Conservation (phyloP, 2,797 vertebrate species). For the Pipistrellus nathusii region DNA sequence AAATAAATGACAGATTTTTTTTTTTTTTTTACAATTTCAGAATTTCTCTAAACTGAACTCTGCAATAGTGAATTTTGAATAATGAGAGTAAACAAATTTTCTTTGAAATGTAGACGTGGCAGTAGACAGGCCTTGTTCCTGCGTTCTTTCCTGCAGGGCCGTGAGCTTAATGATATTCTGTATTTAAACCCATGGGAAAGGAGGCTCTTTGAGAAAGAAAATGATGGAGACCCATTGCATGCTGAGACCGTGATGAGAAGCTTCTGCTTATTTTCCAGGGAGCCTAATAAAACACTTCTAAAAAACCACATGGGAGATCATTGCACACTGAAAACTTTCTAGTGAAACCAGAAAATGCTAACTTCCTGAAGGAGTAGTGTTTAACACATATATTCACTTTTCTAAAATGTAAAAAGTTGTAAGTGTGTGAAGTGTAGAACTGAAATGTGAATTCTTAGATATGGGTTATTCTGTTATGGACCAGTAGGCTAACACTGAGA, state of each 20-base stretch:
- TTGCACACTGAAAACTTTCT: neutral
- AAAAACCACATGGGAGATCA: neutral
- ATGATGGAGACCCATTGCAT: neutral
- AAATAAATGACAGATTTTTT: neutral
- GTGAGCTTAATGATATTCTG: conserved; percentile 1
- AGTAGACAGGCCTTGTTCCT: neutral
- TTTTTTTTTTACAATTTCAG: neutral
- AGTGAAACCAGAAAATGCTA: neutral
- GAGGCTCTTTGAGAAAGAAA: neutral
- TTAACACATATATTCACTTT: neutral
- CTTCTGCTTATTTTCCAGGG: neutral
- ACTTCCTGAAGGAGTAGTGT: neutral
- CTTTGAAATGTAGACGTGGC: conserved; percentile 29
- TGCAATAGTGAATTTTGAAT: conserved; percentile 22
- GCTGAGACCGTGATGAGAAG: neutral
- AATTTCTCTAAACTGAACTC: neutral
- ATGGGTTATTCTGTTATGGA: neutral
- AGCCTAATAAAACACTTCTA: neutral
- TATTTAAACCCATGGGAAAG: neutral
- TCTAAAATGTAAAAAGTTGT: neutral
- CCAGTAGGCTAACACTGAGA: neutral
- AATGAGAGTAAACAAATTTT: conserved; percentile 11
- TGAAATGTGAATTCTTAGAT: neutral
- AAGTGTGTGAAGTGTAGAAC: neutral
- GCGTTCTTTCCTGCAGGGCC: neutral